phyloP scores from a whole-genome alignment of 2,888 invertebrate species.

The Parnassius mnemosyne region DNA sequence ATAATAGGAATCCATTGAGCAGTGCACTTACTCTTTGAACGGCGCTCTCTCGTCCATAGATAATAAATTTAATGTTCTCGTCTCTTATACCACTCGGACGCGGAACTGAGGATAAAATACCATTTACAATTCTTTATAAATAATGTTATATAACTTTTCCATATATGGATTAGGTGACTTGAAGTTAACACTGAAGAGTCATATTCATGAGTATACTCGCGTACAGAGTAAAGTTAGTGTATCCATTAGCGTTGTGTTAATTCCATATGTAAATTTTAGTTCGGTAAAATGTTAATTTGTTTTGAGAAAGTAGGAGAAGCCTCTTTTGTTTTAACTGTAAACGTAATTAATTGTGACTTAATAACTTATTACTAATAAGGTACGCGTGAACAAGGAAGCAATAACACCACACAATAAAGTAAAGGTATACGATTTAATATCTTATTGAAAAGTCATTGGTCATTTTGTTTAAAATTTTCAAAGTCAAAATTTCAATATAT shows the following conservation, averaged over 20 bases:
- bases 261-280: constrained; percentile 4
- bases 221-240: constrained; percentile 4
- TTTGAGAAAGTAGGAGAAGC: background rate
- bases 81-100: no score
- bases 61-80: no score
- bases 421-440: no score
- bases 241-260: constrained; percentile 15
- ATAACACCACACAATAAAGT: no score
- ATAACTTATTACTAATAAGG: no score
- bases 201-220: constrained; percentile 12
- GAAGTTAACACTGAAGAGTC: background rate
- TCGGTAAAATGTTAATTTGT: constrained; percentile 6
- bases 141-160: constrained; percentile 1
- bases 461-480: no score
- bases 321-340: background rate
- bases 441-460: no score
- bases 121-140: constrained; percentile 1
- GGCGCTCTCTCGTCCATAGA: no score
- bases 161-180: constrained; percentile 5
- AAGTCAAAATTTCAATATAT: no score
- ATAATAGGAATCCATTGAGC: no score
- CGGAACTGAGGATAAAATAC: background rate
- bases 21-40: no score
- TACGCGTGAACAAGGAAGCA: no score
- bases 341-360: background rate